Conservation (phyloP, 2,888 invertebrate species). For the Leptura quadrifasciata region DNA sequence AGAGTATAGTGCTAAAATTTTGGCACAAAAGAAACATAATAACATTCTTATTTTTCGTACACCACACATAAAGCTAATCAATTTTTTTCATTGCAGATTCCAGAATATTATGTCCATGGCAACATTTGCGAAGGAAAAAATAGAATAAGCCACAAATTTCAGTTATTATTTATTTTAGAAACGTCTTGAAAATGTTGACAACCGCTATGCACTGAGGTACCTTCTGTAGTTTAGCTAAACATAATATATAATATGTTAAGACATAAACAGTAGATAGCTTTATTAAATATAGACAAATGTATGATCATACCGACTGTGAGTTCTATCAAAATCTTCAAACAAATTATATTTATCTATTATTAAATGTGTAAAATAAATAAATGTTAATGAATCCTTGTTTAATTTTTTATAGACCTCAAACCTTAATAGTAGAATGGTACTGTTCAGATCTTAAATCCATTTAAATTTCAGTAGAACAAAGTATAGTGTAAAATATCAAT, state of each 20-base stretch:
- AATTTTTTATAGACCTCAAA: too few relatives aligned
- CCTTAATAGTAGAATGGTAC: too few relatives aligned
- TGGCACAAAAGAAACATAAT: too few relatives aligned
- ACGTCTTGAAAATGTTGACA: conserved; percentile 42
- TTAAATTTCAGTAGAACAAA: too few relatives aligned
- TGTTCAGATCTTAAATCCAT: too few relatives aligned
- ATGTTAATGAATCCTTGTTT: conserved; percentile 24
- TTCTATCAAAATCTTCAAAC: conserved; percentile 36
- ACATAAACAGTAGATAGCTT: conserved; percentile 14
- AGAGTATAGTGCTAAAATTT: too few relatives aligned
- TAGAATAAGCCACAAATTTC: conserved; percentile 31
- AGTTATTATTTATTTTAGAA: conserved; percentile 14
- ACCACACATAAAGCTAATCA: neutral
- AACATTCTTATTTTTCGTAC: too few relatives aligned
- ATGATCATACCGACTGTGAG: conserved; percentile 40
- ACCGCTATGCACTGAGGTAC: conserved; percentile 51
- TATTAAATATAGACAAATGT: conserved; percentile 37
- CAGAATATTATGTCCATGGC: conserved; percentile 32
- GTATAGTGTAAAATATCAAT: too few relatives aligned
- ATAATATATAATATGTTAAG: conserved; percentile 16
- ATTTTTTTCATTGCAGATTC: conserved; percentile 31
- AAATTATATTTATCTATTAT: conserved; percentile 31
- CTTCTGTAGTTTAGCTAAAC: conserved; percentile 43
- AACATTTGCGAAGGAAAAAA: conserved; percentile 39
- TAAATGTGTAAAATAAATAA: conserved; percentile 34